Evolutionary conservation across 1,140 invertebrate species (phyloP), one percentile per base, ranked within the genome.

Genomic region (Bombus cullumanus): DNA sequence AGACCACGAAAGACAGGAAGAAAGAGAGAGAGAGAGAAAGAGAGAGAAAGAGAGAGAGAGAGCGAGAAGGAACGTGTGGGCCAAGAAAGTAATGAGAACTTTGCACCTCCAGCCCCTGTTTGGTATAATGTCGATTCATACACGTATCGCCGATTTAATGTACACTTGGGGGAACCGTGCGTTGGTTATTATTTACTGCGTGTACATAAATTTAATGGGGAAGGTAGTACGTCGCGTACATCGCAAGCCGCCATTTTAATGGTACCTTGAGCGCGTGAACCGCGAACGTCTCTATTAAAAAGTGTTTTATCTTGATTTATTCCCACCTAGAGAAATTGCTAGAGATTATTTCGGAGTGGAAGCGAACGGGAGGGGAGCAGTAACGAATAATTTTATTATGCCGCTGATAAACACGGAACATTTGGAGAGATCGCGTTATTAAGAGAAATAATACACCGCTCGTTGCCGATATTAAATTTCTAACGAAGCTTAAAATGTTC

Each of bases 51-150:
- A 43, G 13, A 31, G 25, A 75, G n/a, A 15, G 28, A 59, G 31
- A 69, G 62, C 1, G 62, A 31, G 13, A 64, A 6, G n/a, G 13
- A 66, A 10, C 28, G 13, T 59, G n/a, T 78, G 47, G 84, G 62
- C 81, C 89, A 74, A 76, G 86, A 91, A 91, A 91, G 90, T 91
- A 91, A 91, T 90, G 90, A 91, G 88, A 88, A 91, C 77, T 88
- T 91, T 88, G 88, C 86, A 89, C 87, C 90, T 88, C 80, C 85
- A 83, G 15, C 64, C 83, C 88, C 88, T 77, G 83, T 83, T 84
- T 86, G 68, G 89, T 85, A 86, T 84, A 90, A 92, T 74, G 89
- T 90, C 89, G 84, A 91, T 88, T 87, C 59, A 84, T 89, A 92
- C 92, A 87, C 89, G 77, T 90, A 88, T 90, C 86, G 88, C 78